Conservation (phyloP, 2,888 invertebrate species). For the Phalera bucephala region DNA sequence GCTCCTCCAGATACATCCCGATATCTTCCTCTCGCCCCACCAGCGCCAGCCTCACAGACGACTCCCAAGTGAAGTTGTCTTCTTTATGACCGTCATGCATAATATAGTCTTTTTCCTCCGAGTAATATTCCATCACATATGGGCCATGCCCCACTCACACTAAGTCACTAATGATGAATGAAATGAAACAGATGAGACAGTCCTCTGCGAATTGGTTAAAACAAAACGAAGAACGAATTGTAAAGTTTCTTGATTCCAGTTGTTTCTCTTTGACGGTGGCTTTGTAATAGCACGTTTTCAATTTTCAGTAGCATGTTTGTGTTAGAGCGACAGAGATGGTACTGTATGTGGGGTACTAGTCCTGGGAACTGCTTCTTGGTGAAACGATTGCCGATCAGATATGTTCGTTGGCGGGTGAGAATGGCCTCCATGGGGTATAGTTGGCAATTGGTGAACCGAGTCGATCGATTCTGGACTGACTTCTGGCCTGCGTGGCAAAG, state of each 20-base stretch:
- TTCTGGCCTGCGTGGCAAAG: constrained; percentile 24
- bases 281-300: constrained; percentile 89
- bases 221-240: constrained; percentile 93
- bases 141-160: constrained; percentile 45
- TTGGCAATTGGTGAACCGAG: constrained; percentile 34
- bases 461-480: constrained; percentile 34
- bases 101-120: constrained; percentile 50
- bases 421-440: constrained; percentile 62
- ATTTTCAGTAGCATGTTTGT: constrained; percentile 87
- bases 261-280: constrained; percentile 91
- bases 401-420: constrained; percentile 46
- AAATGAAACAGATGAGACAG: constrained; percentile 22
- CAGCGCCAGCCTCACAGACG: constrained; percentile 56
- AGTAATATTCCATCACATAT: constrained; percentile 65
- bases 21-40: constrained; percentile 62
- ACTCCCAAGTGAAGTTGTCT: constrained; percentile 65
- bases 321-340: constrained; percentile 56
- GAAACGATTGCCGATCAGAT: constrained; percentile 58
- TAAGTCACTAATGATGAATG: constrained; percentile 58
- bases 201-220: constrained; percentile 81
- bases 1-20: constrained; percentile 71
- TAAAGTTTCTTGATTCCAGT: constrained; percentile 94
- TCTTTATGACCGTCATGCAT: constrained; percentile 69
- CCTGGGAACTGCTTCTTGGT: constrained; percentile 53
- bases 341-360: constrained; percentile 55